Evolutionary conservation across 2,113 vertebrate species (phyloP).

Genomic region (Spilogale gracilis): DNA sequence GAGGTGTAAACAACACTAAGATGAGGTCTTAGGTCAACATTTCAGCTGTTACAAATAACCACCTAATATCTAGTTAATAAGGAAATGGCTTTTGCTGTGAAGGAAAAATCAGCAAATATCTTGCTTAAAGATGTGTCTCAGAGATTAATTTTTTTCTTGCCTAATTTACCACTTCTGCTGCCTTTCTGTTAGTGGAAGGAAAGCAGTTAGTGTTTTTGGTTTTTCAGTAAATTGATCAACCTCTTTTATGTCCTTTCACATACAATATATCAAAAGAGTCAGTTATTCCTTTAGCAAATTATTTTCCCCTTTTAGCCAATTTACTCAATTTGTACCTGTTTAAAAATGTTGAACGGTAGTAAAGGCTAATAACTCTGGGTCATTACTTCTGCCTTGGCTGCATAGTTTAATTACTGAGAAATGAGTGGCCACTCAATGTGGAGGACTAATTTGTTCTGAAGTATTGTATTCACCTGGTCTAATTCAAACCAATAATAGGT

Average conservation of each 20-base stretch:
- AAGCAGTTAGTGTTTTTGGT: background rate
- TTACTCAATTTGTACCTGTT: background rate
- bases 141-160: background rate
- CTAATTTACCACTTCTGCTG: background rate
- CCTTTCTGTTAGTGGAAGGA: background rate
- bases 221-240: background rate
- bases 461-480: background rate
- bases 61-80: background rate
- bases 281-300: background rate
- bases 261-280: background rate
- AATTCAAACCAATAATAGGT: constrained; percentile 2
- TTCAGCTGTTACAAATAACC: constrained; percentile 52
- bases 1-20: background rate
- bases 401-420: background rate
- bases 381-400: background rate
- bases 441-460: background rate
- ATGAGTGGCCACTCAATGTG: background rate
- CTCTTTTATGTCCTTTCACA: background rate
- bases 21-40: background rate
- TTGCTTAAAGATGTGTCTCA: background rate
- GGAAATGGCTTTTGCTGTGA: background rate
- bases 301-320: background rate
- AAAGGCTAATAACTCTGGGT: background rate
- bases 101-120: background rate
- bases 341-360: background rate